Conservation (phyloP, 2,888 invertebrate species). For the Hemithea aestivaria region DNA sequence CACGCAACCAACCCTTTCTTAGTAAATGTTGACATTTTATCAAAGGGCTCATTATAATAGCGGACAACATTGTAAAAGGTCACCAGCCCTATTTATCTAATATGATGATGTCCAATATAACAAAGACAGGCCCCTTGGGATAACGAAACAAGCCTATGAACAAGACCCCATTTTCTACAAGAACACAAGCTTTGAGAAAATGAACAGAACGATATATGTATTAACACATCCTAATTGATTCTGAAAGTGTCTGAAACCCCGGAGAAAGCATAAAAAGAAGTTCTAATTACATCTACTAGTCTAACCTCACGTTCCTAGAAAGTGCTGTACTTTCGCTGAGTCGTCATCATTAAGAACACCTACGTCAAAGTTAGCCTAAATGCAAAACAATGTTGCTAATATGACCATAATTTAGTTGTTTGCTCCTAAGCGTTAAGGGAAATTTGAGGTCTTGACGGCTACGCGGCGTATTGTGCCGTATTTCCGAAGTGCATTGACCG, state of each 20-base stretch:
- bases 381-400: constrained; percentile 23
- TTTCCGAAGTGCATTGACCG: constrained; percentile 43
- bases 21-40: constrained; percentile 19
- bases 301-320: constrained; percentile 15
- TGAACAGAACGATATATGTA: too few species aligned
- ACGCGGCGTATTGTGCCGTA: constrained; percentile 20
- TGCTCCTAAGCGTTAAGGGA: constrained; percentile 26
- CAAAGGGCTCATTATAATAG: constrained; percentile 29
- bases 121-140: too few species aligned
- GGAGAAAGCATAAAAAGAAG: constrained; percentile 7
- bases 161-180: too few species aligned
- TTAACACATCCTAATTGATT: too few species aligned
- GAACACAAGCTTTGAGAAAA: too few species aligned
- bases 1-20: constrained; percentile 13
- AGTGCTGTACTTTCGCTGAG: constrained; percentile 19
- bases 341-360: constrained; percentile 16
- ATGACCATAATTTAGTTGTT: constrained; percentile 28
- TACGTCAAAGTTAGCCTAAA: constrained; percentile 11
- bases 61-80: constrained; percentile 16
- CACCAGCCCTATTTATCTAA: not conserved
- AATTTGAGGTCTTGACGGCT: constrained; percentile 14
- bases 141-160: too few species aligned
- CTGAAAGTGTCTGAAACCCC: constrained; percentile 6
- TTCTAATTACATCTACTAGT: constrained; percentile 12
- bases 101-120: not conserved